Evolutionary conservation across 1,140 invertebrate genomes (phyloP), one percentile per base, ranked within the genome.

Genomic region (Danaus plexippus): DNA sequence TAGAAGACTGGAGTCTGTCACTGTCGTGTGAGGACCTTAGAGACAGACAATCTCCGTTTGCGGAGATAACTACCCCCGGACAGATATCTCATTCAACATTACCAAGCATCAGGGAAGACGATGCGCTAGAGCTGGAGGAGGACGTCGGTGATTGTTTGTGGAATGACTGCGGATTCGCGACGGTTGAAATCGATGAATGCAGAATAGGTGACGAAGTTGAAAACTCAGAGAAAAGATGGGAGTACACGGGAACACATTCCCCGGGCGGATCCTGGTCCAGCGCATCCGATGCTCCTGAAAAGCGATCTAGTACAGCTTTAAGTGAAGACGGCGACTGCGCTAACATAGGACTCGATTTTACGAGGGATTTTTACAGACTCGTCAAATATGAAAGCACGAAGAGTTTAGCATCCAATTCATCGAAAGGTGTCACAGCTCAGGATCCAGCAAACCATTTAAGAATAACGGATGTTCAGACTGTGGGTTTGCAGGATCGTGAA

Each of bases 331-430:
- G 89, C 7, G 91, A 92, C 63, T 89, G 91, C 52, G 90, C 92
- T 0, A 89, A 90, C 7, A 87, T 93, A 9, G 93, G 92, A n/a
- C 90, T 92, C 5, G 92, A 94, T 77, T 94, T 94, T 64, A 94
- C 93, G 6, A 86, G 92, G 59, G 93, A 94, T 80, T 94, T 94
- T 80, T 90, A 90, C 71, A 89, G 92, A 22, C 88, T 94, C 50
- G 93, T 94, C 41, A 93, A 93, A 80, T 94, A 94, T 69, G 93
- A 94, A 80, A 94, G 92, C 75, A 93, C 91, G 55, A 93, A 93
- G 73, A 94, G 92, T 75, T 84, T 94, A 69, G 92, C 92, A n/a
- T 93, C 92, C 9, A 93, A 91, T 54, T 93, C 92, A 12, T 93
- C 92, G 15, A 88, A 90, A 70, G 89, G 90, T 53, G 70, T 89